A percentile compares a stretch with the other conserved stretches of the same genome.
Evolutionary conservation across 2,113 vertebrate species (phyloP).

Genomic region (Mus musculus): DNA sequence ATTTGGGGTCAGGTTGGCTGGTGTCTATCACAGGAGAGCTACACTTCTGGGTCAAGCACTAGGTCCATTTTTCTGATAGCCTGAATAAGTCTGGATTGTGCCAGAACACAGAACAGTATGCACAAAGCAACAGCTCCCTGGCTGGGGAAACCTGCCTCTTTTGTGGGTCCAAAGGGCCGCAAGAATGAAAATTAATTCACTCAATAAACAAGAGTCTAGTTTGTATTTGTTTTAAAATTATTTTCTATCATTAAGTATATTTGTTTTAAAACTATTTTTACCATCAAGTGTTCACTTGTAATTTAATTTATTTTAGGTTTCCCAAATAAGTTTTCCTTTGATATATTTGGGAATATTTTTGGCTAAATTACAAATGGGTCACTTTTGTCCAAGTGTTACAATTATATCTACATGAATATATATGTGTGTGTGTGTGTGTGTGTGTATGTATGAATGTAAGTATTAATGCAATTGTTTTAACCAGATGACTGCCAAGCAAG

Average conservation of each 20-base stretch:
- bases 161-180: background rate
- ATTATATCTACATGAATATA: background rate
- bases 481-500: background rate
- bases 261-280: background rate
- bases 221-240: constrained; percentile 29
- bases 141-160: background rate
- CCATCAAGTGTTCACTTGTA: background rate
- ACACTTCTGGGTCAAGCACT: background rate
- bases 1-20: background rate
- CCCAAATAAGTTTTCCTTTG: background rate
- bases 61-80: background rate
- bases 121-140: background rate
- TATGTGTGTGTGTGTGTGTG: background rate
- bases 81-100: background rate
- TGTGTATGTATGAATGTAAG: background rate
- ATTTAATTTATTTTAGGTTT: background rate
- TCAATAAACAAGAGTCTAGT: constrained; percentile 21
- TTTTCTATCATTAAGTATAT: background rate
- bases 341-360: background rate
- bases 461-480: background rate
- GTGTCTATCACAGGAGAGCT: background rate
- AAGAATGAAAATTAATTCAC: background rate
- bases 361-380: background rate
- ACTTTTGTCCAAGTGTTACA: background rate
- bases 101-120: background rate